These are phyloP conservation scores for Cebidichthys violaceus DNA, from an alignment of 2,113 vertebrate genomes.

Conservation along the genomic window DNA sequence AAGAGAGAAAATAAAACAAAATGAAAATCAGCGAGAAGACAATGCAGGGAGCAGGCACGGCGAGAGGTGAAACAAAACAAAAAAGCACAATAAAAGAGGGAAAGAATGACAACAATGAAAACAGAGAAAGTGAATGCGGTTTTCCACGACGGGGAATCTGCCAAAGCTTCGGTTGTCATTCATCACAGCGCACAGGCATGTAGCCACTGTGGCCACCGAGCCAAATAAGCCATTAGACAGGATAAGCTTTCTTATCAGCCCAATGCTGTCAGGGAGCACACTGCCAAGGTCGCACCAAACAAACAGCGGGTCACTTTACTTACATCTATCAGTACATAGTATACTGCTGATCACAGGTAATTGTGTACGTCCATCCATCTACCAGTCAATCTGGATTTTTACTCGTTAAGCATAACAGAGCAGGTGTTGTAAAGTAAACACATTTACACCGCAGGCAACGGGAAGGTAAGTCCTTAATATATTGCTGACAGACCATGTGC, in stretches of 20 bases:
- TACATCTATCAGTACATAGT: background rate
- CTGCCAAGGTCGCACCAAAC: conserved; percentile 47
- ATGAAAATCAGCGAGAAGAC: conserved; percentile 57
- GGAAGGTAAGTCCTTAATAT: background rate
- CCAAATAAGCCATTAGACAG: conserved; percentile 72
- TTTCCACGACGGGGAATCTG: conserved; percentile 17
- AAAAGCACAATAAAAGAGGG: background rate
- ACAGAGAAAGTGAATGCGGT: conserved; percentile 23
- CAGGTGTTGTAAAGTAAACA: conserved; percentile 40
- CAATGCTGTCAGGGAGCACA: conserved; percentile 29
- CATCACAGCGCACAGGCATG: conserved; percentile 34
- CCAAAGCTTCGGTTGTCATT: conserved; percentile 43
- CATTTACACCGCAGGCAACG: conserved; percentile 4
- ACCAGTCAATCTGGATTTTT: conserved; percentile 35
- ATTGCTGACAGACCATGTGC: background rate
- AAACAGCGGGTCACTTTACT: conserved; percentile 51
- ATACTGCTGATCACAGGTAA: conserved; percentile 27
- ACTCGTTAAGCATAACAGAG: background rate
- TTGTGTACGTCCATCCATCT: conserved; percentile 31
- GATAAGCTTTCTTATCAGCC: conserved; percentile 59
- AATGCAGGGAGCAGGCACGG: conserved; percentile 6
- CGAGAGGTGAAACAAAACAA: background rate
- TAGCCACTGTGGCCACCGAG: conserved; percentile 44
- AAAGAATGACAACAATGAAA: background rate
- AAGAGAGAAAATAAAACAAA: conserved; percentile 49